These are phyloP conservation scores for Diarsia mendica DNA, from an alignment of 2,888 invertebrate genomes.

Conservation along the genomic window DNA sequence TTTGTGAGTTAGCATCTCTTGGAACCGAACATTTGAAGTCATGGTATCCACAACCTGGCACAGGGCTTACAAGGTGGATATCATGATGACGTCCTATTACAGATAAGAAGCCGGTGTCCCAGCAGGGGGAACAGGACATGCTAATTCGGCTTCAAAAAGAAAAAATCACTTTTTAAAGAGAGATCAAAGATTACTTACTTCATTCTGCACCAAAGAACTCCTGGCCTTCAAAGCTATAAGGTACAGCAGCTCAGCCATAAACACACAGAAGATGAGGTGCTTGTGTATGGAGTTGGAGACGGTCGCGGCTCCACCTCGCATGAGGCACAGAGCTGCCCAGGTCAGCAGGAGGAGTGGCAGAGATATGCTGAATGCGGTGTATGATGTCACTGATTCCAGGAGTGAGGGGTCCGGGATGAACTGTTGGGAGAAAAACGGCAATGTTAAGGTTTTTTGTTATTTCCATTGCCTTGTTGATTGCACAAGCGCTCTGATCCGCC, in stretches of 20 bases:
- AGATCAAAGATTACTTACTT: constrained; percentile 88
- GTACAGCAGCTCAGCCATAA: constrained; percentile 96
- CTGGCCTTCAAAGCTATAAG: constrained; percentile 96
- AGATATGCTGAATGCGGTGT: constrained; percentile 96
- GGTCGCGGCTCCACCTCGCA: constrained; percentile 95
- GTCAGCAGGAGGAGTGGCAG: constrained; percentile 94
- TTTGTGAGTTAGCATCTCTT: not conserved
- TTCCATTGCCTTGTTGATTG: not conserved
- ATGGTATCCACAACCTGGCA: not conserved
- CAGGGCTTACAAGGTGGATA: not conserved
- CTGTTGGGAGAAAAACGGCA: constrained; percentile 76
- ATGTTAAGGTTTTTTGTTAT: not conserved
- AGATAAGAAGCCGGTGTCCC: not conserved
- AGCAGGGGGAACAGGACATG: not conserved
- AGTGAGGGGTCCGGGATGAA: constrained; percentile 96
- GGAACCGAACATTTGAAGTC: not conserved
- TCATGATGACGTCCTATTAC: not conserved
- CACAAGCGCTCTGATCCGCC: not conserved
- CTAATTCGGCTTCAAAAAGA: not conserved
- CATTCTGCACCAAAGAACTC: constrained; percentile 94
- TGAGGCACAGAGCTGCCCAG: constrained; percentile 94
- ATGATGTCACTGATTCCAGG: constrained; percentile 96
- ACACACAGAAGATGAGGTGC: constrained; percentile 97
- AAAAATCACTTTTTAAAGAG: not conserved
- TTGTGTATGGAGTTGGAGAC: constrained; percentile 98